These are phyloP conservation scores for Bryconaethiops microstoma DNA, from an alignment of 2,797 vertebrate genomes.

Conservation along the genomic window DNA sequence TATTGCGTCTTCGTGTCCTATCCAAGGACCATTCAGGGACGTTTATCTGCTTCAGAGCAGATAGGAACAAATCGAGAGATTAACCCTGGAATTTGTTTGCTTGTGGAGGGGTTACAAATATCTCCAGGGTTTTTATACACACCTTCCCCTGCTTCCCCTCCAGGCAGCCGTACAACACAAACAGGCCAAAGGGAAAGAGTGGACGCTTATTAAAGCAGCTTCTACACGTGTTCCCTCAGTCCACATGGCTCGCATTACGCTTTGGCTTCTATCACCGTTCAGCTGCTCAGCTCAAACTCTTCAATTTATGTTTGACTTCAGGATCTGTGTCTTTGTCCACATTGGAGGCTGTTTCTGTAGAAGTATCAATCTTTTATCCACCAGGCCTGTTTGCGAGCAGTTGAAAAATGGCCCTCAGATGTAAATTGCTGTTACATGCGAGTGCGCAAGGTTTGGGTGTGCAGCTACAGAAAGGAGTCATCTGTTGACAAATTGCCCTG, in stretches of 20 bases:
- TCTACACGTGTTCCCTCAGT: slow-evolving; percentile 69
- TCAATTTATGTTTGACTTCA: slow-evolving; percentile 9
- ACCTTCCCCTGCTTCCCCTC: slow-evolving; percentile 69
- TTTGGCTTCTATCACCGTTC: neutral
- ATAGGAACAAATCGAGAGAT: slow-evolving; percentile 64
- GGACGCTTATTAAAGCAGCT: slow-evolving; percentile 68
- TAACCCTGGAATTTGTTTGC: slow-evolving; percentile 79
- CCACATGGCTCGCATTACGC: slow-evolving; percentile 67
- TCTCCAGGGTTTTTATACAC: slow-evolving; percentile 68
- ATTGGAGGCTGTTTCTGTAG: neutral
- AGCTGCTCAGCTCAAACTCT: neutral
- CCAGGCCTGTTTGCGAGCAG: neutral
- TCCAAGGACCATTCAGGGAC: neutral
- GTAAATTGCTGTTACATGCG: neutral
- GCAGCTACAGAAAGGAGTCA: neutral
- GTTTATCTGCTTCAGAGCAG: neutral
- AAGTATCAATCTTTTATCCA: slow-evolving; percentile 5
- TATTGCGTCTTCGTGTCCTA: no score
- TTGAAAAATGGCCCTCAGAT: slow-evolving; percentile 6
- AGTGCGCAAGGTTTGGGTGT: neutral
- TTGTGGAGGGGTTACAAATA: slow-evolving; percentile 78
- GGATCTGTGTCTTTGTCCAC: slow-evolving; percentile 6
- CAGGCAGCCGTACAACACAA: slow-evolving; percentile 72
- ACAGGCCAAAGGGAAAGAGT: slow-evolving; percentile 68
- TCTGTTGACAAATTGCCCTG: neutral